Percentiles rank a stretch among this genome's conserved stretches.
Conservation (phyloP, 2,797 vertebrate genomes). For the Gobio occitaniae region DNA sequence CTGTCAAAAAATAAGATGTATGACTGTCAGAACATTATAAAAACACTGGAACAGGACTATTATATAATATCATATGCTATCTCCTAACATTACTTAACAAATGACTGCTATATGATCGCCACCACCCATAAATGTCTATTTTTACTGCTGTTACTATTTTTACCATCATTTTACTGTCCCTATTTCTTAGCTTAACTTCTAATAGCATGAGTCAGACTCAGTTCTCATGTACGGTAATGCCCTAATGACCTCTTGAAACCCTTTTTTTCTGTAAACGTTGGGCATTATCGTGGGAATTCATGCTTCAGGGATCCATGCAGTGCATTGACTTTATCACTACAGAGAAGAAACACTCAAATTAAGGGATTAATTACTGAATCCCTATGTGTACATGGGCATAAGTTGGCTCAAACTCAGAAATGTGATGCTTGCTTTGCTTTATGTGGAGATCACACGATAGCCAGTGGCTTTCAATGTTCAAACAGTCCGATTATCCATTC, state of each 20-base stretch:
- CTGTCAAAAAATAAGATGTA: not conserved
- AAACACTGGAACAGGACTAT: not conserved
- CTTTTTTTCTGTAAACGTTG: not conserved
- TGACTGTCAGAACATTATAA: not conserved
- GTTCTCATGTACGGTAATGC: slow-evolving; percentile 1
- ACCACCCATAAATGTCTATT: slow-evolving; percentile 39
- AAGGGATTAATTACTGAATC: slow-evolving; percentile 30
- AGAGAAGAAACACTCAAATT: not conserved
- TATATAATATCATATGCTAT: not conserved
- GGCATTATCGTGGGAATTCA: slow-evolving; percentile 9
- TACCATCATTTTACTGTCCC: not conserved
- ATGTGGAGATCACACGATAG: slow-evolving; percentile 50
- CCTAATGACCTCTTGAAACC: not conserved
- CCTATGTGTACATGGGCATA: slow-evolving; percentile 23
- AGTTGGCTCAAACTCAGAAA: slow-evolving; percentile 33
- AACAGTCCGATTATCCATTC: slow-evolving; percentile 4
- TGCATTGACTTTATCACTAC: slow-evolving; percentile 3
- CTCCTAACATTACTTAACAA: slow-evolving; percentile 17
- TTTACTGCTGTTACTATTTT: slow-evolving; percentile 24
- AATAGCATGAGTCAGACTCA: not conserved
- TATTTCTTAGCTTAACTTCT: slow-evolving; percentile 17
- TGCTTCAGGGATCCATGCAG: not conserved
- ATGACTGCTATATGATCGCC: slow-evolving; percentile 47
- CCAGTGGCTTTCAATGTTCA: slow-evolving; percentile 41
- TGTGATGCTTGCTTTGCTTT: slow-evolving; percentile 37